Evolutionary conservation across 2,113 vertebrate genomes (phyloP).

Genomic region (Oreochromis niloticus): DNA sequence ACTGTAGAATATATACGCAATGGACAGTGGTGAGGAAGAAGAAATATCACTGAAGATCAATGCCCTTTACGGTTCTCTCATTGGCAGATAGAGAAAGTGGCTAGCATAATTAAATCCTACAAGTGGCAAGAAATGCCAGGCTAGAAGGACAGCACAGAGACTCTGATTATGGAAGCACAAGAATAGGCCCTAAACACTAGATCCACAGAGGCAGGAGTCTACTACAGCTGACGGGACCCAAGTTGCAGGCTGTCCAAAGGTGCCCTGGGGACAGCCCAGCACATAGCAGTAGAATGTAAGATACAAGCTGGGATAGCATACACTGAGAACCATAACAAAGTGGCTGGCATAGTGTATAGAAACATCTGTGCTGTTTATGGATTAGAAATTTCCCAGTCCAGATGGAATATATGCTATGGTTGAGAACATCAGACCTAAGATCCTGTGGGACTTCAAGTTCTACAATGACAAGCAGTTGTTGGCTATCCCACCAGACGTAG

Average conservation of each 20-base stretch:
- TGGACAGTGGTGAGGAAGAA: neutral
- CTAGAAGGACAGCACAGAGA: neutral
- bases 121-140: neutral
- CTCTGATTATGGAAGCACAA: neutral
- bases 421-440: neutral
- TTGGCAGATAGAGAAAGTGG: neutral
- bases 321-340: neutral
- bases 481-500: neutral
- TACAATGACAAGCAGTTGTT: neutral
- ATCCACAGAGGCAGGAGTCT: neutral
- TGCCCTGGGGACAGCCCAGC: neutral
- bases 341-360: neutral
- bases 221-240: neutral
- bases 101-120: neutral
- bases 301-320: neutral
- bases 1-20: neutral
- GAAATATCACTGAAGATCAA: neutral
- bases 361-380: neutral
- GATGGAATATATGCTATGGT: neutral
- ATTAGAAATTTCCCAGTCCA: neutral
- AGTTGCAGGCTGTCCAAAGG: neutral
- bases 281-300: neutral
- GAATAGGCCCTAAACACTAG: neutral
- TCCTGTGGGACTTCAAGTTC: neutral
- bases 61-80: neutral